Percentiles rank a stretch among this genome's conserved stretches.
Evolutionary conservation across 2,888 invertebrate genomes (phyloP).

Genomic region (Mesorhabditis sp.): DNA sequence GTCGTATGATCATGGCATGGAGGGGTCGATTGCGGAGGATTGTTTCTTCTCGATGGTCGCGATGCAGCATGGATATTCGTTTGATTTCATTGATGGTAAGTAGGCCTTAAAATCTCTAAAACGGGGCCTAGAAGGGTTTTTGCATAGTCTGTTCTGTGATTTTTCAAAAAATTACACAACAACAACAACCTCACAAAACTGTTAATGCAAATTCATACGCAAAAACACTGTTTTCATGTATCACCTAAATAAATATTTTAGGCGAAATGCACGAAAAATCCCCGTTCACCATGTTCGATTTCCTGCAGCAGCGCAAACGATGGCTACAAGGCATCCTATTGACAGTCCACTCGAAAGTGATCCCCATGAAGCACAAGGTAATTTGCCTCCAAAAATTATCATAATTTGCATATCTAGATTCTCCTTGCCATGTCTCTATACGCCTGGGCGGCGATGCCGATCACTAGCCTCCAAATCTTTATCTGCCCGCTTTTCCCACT

Average conservation of each 20-base stretch:
- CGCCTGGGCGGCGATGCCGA: conserved; percentile 90
- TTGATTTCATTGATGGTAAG: conserved; percentile 82
- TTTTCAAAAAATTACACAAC: background rate
- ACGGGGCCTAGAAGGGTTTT: background rate
- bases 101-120: background rate
- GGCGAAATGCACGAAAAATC: conserved; percentile 98
- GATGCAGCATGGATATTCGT: conserved; percentile 80
- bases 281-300: conserved; percentile 88
- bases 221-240: background rate
- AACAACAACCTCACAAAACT: background rate
- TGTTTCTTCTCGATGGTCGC: conserved; percentile 95
- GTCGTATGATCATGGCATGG: conserved; percentile 90
- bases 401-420: conserved; percentile 65
- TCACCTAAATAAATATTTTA: conserved; percentile 14
- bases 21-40: conserved; percentile 95
- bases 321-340: conserved; percentile 72
- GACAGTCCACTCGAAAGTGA: conserved; percentile 60
- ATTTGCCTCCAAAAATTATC: background rate
- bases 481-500: conserved; percentile 79
- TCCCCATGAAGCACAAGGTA: conserved; percentile 51
- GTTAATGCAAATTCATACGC: background rate
- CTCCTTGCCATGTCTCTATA: conserved; percentile 83
- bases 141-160: background rate
- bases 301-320: conserved; percentile 88
- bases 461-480: conserved; percentile 71